These are phyloP conservation scores for Eriocheir sinensis DNA, from an alignment of 1,140 invertebrate genomes.

Conservation along the genomic window DNA sequence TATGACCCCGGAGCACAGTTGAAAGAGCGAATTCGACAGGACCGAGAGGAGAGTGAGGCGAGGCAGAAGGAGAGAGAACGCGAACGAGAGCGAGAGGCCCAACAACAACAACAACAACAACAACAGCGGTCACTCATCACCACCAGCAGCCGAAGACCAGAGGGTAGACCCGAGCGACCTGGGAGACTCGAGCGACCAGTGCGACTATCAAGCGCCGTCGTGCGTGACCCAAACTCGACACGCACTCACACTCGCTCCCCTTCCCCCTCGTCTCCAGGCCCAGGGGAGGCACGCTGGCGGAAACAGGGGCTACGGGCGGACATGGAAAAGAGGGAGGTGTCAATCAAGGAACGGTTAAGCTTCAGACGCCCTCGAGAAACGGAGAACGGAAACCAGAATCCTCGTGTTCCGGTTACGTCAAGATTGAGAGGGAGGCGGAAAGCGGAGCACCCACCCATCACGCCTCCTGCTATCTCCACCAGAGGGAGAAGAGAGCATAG, in stretches of 20 bases:
- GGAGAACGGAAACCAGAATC: background rate
- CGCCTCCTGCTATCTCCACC: background rate
- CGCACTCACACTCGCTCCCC: background rate
- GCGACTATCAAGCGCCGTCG: background rate
- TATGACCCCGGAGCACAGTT: constrained; percentile 36
- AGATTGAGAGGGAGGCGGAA: background rate
- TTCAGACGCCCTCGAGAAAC: background rate
- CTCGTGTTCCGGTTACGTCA: no score
- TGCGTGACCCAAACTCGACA: background rate
- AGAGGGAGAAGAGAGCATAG: no score
- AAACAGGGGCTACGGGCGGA: constrained; percentile 61
- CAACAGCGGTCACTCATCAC: background rate
- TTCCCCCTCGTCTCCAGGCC: background rate
- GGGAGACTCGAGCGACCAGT: background rate
- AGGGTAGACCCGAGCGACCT: background rate
- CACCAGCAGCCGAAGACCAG: background rate
- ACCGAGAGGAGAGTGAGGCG: constrained; percentile 41
- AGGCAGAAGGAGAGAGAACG: background rate
- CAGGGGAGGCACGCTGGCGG: constrained; percentile 51
- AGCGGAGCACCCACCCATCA: background rate
- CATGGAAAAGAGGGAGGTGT: constrained; percentile 54
- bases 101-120: background rate
- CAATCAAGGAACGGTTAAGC: constrained; percentile 55
- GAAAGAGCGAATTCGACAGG: constrained; percentile 38
- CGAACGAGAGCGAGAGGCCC: background rate